Percentiles rank a stretch among this genome's conserved stretches.
Evolutionary conservation across 37 sponge, comb jelly and placozoan species (phyloP).

Genomic region (Crambe crambe): DNA sequence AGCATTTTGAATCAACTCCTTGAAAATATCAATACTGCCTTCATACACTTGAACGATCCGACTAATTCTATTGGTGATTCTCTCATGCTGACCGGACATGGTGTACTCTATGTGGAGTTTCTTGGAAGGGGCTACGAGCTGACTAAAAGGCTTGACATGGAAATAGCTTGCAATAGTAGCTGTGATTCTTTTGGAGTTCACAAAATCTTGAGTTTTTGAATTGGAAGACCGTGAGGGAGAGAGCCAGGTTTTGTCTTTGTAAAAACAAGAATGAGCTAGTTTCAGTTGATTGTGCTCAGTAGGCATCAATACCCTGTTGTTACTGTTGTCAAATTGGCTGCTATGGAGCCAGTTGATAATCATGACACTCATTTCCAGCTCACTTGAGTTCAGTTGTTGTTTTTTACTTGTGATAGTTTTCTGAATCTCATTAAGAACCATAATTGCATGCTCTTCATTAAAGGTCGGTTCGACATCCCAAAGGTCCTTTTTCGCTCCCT

Average conservation of each 20-base stretch:
- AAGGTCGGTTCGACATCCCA: not conserved
- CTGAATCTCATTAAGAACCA: too few relatives aligned
- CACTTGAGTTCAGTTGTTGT: not conserved
- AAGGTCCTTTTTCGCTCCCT: not conserved
- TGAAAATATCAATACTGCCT: slow-evolving; percentile 72
- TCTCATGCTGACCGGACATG: slow-evolving; percentile 48
- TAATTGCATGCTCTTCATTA: too few relatives aligned
- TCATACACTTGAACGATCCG: slow-evolving; percentile 71
- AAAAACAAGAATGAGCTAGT: slow-evolving; percentile 41
- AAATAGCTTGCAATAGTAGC: slow-evolving; percentile 40
- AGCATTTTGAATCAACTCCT: slow-evolving; percentile 90
- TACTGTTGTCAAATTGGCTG: not conserved
- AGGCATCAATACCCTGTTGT: slow-evolving; percentile 25
- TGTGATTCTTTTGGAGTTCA: slow-evolving; percentile 29
- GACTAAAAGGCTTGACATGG: slow-evolving; percentile 51
- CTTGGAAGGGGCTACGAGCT: slow-evolving; percentile 48
- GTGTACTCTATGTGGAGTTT: slow-evolving; percentile 20
- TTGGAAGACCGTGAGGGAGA: not conserved
- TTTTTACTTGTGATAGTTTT: not conserved
- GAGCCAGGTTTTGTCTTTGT: slow-evolving; percentile 60
- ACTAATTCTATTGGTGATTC: slow-evolving; percentile 59
- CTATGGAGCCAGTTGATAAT: slow-evolving; percentile 32
- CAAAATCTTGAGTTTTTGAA: not conserved
- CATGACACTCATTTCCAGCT: slow-evolving; percentile 19
- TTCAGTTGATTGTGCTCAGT: slow-evolving; percentile 23